These are phyloP conservation scores for Eupithecia subumbrata DNA, from an alignment of 2,888 invertebrate species.

Conservation along the genomic window DNA sequence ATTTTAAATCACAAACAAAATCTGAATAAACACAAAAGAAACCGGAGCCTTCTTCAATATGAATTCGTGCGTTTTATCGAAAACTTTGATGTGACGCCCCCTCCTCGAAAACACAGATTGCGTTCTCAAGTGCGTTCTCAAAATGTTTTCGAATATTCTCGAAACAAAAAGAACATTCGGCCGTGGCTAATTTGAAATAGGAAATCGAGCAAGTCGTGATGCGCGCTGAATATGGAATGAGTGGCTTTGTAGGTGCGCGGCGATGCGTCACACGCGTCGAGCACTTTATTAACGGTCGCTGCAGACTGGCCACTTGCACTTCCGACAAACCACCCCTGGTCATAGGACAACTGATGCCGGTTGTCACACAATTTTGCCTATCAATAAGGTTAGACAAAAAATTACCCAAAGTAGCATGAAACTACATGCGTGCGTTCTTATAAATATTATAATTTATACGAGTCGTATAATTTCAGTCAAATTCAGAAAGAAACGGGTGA, in stretches of 20 bases:
- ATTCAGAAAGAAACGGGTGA: not conserved
- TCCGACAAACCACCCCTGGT: not conserved
- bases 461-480: not conserved
- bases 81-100: slow-evolving; percentile 64
- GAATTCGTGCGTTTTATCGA: slow-evolving; percentile 58
- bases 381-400: no score
- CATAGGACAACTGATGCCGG: not conserved
- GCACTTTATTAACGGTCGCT: slow-evolving; percentile 73
- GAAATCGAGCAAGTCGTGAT: slow-evolving; percentile 74
- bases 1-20: slow-evolving; percentile 29
- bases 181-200: slow-evolving; percentile 83
- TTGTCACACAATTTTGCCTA: no score
- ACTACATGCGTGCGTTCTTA: no score
- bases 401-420: no score
- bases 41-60: slow-evolving; percentile 49
- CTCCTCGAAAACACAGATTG: slow-evolving; percentile 52
- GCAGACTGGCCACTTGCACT: slow-evolving; percentile 17
- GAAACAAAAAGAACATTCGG: slow-evolving; percentile 80
- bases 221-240: slow-evolving; percentile 74
- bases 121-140: slow-evolving; percentile 54
- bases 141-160: slow-evolving; percentile 31
- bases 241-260: slow-evolving; percentile 77
- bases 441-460: no score
- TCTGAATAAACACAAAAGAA: slow-evolving; percentile 40
- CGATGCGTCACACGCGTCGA: slow-evolving; percentile 72